Percentiles rank a stretch among this genome's conserved stretches.
Evolutionary conservation across 2,113 vertebrate genomes (phyloP).

Genomic region (Terrapene triunguis): DNA sequence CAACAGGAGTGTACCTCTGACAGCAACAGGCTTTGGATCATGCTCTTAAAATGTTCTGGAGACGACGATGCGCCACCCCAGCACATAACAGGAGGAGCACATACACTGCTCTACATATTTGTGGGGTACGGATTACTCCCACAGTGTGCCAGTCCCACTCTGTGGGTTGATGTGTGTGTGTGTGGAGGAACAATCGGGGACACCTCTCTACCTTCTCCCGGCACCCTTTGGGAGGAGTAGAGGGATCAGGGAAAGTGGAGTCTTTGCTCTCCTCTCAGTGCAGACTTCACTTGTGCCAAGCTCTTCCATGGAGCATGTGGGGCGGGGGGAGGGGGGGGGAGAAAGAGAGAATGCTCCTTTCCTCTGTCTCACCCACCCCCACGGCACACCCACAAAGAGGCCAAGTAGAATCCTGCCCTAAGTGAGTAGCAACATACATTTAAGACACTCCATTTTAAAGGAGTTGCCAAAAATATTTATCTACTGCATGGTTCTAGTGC

Average conservation of each 20-base stretch:
- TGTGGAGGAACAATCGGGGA: background rate
- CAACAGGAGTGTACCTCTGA: background rate
- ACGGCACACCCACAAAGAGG: background rate
- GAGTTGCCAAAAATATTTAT: constrained; percentile 17
- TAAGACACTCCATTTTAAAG: background rate
- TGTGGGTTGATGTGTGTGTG: accelerated
- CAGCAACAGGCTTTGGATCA: background rate
- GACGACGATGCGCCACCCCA: background rate
- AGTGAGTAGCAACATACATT: background rate
- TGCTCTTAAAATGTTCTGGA: background rate
- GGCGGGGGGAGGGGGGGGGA: no score
- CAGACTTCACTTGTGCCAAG: background rate
- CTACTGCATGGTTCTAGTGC: background rate
- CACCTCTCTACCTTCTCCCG: background rate
- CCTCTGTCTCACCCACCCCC: background rate
- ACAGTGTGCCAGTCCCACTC: background rate
- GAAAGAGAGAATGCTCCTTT: background rate
- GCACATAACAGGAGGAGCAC: background rate
- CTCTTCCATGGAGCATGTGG: background rate
- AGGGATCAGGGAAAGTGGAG: background rate
- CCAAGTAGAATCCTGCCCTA: background rate
- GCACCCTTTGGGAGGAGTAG: background rate
- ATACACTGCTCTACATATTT: background rate
- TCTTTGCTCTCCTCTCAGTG: background rate
- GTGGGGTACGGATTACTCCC: background rate